Percentiles rank a stretch among this genome's conserved stretches.
Evolutionary conservation across 2,888 invertebrate species (phyloP).

Genomic region (Hypsopygia costalis): DNA sequence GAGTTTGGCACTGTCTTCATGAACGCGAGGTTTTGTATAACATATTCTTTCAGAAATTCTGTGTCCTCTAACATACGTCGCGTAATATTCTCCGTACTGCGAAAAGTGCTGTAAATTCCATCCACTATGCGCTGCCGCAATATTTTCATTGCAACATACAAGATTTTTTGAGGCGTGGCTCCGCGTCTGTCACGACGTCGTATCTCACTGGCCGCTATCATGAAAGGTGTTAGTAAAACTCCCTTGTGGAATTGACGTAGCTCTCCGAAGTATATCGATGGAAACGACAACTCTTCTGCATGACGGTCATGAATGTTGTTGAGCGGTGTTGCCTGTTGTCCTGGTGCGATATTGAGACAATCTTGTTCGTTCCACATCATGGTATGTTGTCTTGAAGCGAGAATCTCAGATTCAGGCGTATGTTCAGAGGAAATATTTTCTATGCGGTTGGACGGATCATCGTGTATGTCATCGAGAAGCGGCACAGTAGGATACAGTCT

Average conservation of each 20-base stretch:
- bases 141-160: slow-evolving; percentile 52
- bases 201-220: slow-evolving; percentile 46
- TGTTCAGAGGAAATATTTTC: too few relatives aligned
- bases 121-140: slow-evolving; percentile 31
- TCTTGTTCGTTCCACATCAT: slow-evolving; percentile 38
- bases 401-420: slow-evolving; percentile 29
- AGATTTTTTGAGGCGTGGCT: slow-evolving; percentile 36
- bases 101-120: slow-evolving; percentile 25
- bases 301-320: slow-evolving; percentile 43
- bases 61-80: slow-evolving; percentile 31
- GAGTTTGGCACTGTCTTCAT: slow-evolving; percentile 57
- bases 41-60: slow-evolving; percentile 33
- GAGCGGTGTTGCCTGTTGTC: slow-evolving; percentile 32
- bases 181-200: slow-evolving; percentile 44
- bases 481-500: too few relatives aligned
- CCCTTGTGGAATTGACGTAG: slow-evolving; percentile 29
- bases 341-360: slow-evolving; percentile 33
- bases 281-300: slow-evolving; percentile 54
- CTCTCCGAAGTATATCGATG: slow-evolving; percentile 45
- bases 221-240: slow-evolving; percentile 37
- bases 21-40: slow-evolving; percentile 36
- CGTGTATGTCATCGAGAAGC: too few relatives aligned
- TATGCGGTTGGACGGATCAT: not conserved
- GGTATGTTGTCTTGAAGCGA: slow-evolving; percentile 32
- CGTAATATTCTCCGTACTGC: too few relatives aligned